These are phyloP conservation scores for Perognathus longimembris DNA, from an alignment of 2,113 vertebrate genomes.

Conservation along the genomic window DNA sequence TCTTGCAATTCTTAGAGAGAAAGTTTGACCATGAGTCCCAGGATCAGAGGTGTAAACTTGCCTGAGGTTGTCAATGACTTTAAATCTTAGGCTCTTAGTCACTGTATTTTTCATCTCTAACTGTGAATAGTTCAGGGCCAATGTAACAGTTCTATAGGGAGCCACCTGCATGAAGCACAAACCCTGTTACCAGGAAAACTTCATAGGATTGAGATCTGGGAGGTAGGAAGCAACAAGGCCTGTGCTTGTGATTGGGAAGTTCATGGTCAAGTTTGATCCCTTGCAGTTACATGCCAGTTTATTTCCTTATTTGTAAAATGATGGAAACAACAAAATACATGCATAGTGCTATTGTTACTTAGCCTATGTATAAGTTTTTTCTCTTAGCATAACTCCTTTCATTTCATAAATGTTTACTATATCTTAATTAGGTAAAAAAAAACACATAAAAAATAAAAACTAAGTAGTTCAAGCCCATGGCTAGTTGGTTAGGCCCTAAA, in stretches of 20 bases:
- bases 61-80: background rate
- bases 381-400: background rate
- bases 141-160: background rate
- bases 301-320: background rate
- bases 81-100: background rate
- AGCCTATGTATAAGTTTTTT: background rate
- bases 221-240: too few relatives aligned
- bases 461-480: background rate
- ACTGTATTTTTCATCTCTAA: background rate
- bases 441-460: background rate
- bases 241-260: background rate
- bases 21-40: background rate
- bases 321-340: background rate
- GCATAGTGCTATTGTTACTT: background rate
- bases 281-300: background rate
- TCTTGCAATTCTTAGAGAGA: background rate
- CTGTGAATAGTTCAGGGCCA: background rate
- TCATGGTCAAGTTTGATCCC: background rate
- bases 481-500: background rate
- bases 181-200: background rate
- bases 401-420: slow-evolving; percentile 9
- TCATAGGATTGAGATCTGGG: background rate
- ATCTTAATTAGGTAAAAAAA: background rate
- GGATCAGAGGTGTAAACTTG: background rate
- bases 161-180: background rate